Evolutionary conservation across 2,797 vertebrate genomes (phyloP), one percentile per base, ranked within the genome.

Genomic region (Myoxocephalus aenaeus): DNA sequence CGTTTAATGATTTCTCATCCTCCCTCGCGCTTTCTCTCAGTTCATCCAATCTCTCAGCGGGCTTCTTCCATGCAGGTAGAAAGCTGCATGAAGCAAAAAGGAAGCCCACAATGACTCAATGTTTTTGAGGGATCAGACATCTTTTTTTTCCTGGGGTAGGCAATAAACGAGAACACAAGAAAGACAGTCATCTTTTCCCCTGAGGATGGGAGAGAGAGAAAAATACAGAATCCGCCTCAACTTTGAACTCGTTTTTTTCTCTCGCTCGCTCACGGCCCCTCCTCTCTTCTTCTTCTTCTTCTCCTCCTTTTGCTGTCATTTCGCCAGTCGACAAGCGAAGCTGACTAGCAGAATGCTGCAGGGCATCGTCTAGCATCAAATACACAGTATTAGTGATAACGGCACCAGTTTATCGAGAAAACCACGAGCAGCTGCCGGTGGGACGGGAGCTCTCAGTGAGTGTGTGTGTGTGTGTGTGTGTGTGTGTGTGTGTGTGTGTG

Each of bases 21-120:
- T 86, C 56, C 54, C 75, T 65, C n/a, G 27, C 72, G 76, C 57
- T 77, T 75, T 48, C 75, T 67, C 68, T 83, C 69, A 20, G 74
- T 79, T 86, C 75, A 83, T 88, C 75, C 87, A 82, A 72, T 79
- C 82, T 87, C 87, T 64, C 90, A 89, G 89, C 90, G 87, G 82
- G 85, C 79, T 79, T 76, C 80, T 79, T 77, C 77, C 69, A 65
- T 67, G 77, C 82, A 82, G 69, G 77, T 67, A 78, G 63, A 83
- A 84, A 82, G 75, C 69, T 9, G 68, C 79, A 70, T 54, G 75
- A 75, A 88, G 84, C 56, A 82, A 82, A 75, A 56, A 58, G 57
- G 79, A 85, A 88, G 87, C 57, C 82, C 70, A 87, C 71, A 82
- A 81, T 85, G 81, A 90, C 84, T 86, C 79, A 51, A 46, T 79